Evolutionary conservation across 2,113 vertebrate species (phyloP), one percentile per base, ranked within the genome.

Genomic region (Urocitellus parryii): DNA sequence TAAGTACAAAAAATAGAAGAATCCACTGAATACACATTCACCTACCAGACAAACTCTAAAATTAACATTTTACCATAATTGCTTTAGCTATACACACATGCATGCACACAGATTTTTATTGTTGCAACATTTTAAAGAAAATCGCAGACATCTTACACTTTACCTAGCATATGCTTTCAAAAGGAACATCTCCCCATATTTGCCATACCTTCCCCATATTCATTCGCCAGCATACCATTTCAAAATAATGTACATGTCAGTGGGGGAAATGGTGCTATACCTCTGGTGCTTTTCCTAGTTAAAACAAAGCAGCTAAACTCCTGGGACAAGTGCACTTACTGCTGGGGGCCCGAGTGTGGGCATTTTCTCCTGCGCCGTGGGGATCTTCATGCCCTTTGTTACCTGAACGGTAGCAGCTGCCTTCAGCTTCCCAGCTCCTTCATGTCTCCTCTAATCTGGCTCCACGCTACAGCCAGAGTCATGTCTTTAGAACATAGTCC

Each of bases 71-170:
- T 96, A n/a, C 25, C 2, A 0, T 90, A 51, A 92, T 70, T 83
- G 25, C 27, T 74, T 58, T 68, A 58, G 65, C 24, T 22, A 27
- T 29, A 90, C 32, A 72, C 39, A 48, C 13, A 51, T n/a, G 1
- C 2, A 39, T 4, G 34, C 67, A 82, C 13, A 37, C 61, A 82
- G 73, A 20, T 37, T 65, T 77, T 20, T 82, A 63, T 70, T 83
- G 24, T 65, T 70, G 27, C 91, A 88, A 29, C 20, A 94, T 61
- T 74, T 93, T 95, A 45, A 42, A 80, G n/a, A 97, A 94, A 91
- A 70, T 85, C 72, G 58, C 13, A 48, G 32, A 79, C 8, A 72
- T n/a, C 3, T 9, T 80, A 82, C 51, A 89, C 32, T 45, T 90
- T 32, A 90, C 10, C 25, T 81, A 53, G 4, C 56, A 87, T 45